Percentiles rank a stretch among this genome's conserved stretches.
Conservation (phyloP, 2,113 vertebrate species). For the Phrynosoma blainvillii region DNA sequence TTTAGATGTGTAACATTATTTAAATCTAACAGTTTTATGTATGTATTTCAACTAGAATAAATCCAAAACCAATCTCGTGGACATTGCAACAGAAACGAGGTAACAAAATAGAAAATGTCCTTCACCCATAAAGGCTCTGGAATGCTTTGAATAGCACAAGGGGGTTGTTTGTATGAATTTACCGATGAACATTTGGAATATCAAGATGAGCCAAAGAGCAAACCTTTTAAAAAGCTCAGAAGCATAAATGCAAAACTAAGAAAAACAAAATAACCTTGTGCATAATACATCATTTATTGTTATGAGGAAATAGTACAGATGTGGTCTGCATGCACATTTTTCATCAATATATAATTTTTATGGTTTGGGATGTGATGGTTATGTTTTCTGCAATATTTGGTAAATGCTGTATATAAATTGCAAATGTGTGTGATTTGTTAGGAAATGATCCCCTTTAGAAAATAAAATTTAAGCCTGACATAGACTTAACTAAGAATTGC, state of each 20-base stretch:
- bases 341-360: conserved; percentile 23
- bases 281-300: conserved; percentile 19
- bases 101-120: conserved; percentile 6
- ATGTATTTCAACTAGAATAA: conserved; percentile 16
- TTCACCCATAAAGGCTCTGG: background rate
- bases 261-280: background rate
- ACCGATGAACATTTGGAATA: background rate
- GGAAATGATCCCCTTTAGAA: conserved; percentile 13
- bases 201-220: conserved; percentile 25
- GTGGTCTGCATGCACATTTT: background rate
- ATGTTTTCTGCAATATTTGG: conserved; percentile 30
- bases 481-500: conserved; percentile 18
- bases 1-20: conserved; percentile 26
- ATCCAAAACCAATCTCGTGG: background rate
- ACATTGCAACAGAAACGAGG: background rate
- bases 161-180: background rate
- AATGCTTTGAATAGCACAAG: background rate
- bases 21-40: conserved; percentile 22
- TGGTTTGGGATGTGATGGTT: conserved; percentile 37
- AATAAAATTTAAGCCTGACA: conserved; percentile 6
- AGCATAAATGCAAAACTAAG: conserved; percentile 11
- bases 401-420: conserved; percentile 36
- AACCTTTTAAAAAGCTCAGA: conserved; percentile 11
- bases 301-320: background rate
- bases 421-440: conserved; percentile 17